Conservation (phyloP, 1,140 invertebrate genomes). For the Cotesia glomerata region DNA sequence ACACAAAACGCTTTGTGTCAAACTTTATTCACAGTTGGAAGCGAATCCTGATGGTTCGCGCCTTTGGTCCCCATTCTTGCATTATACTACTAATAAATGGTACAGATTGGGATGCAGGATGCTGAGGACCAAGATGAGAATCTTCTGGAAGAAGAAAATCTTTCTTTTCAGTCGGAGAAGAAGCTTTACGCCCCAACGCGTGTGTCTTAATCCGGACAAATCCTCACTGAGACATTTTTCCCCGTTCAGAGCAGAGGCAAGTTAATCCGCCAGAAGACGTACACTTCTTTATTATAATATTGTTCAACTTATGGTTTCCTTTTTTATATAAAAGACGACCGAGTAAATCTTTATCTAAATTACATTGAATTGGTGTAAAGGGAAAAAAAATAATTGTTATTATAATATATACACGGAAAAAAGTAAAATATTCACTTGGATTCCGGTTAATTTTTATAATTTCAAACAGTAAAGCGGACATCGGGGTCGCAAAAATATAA, state of each 20-base stretch:
- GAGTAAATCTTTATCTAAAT: not conserved
- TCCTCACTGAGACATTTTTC: slow-evolving; percentile 11
- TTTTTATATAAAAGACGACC: not conserved
- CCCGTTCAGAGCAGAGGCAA: slow-evolving; percentile 18
- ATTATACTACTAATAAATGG: not conserved
- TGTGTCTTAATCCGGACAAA: slow-evolving; percentile 28
- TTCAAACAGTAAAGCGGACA: too few relatives aligned
- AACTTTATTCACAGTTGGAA: not conserved
- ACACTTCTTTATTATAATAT: not conserved
- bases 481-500: too few relatives aligned
- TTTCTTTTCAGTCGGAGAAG: not conserved
- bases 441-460: too few relatives aligned
- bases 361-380: not conserved
- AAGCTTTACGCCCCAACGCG: slow-evolving; percentile 20
- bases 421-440: too few relatives aligned
- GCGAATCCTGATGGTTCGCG: too few relatives aligned
- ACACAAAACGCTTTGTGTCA: not conserved
- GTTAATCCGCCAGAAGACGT: slow-evolving; percentile 15
- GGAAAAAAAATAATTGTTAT: not conserved
- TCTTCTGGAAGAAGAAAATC: not conserved
- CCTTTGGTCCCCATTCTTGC: not conserved
- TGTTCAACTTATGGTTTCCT: not conserved
- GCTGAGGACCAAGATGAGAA: too few relatives aligned
- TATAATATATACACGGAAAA: not conserved
- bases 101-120: not conserved